Percentiles rank a stretch among this genome's conserved stretches.
Evolutionary conservation across 2,113 vertebrate genomes (phyloP).

Genomic region (Embiotoca jacksoni): DNA sequence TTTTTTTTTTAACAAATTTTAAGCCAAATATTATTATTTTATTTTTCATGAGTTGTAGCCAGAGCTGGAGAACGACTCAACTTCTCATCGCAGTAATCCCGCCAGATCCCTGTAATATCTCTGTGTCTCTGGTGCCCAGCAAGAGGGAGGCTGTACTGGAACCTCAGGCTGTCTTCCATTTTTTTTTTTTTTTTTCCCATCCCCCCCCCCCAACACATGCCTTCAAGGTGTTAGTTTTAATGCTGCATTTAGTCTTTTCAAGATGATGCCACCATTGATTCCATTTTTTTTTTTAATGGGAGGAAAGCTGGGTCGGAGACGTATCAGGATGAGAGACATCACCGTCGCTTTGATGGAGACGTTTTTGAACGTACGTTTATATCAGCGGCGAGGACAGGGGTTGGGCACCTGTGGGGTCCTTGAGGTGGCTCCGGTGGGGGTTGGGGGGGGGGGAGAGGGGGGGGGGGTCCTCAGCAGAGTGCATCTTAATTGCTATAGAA

Average conservation of each 20-base stretch:
- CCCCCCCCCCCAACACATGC: not conserved
- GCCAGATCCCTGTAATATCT: constrained; percentile 39
- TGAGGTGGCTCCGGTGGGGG: not conserved
- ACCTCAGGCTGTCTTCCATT: constrained; percentile 10
- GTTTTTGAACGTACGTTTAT: not conserved
- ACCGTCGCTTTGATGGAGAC: not conserved
- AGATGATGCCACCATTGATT: not conserved
- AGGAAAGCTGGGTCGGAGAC: not conserved
- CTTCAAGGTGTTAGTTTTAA: constrained; percentile 1
- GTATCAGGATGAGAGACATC: not conserved
- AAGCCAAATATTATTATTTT: too few species aligned
- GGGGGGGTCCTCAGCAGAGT: not conserved
- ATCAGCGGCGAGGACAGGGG: not conserved
- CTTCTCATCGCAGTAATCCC: constrained; percentile 30
- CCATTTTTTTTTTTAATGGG: not conserved
- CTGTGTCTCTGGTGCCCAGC: constrained; percentile 47
- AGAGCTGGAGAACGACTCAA: not conserved
- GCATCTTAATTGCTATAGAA: constrained; percentile 9
- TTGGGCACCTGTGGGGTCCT: not conserved
- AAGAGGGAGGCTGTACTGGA: constrained; percentile 6
- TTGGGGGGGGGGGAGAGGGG: not conserved
- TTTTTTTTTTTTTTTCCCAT: not conserved
- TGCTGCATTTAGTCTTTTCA: not conserved
- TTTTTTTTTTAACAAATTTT: not conserved
- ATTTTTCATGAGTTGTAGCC: too few species aligned